Base-by-base conservation (phyloP, 2,888 invertebrate genomes). In the Eristalis arbustorum region DNA sequence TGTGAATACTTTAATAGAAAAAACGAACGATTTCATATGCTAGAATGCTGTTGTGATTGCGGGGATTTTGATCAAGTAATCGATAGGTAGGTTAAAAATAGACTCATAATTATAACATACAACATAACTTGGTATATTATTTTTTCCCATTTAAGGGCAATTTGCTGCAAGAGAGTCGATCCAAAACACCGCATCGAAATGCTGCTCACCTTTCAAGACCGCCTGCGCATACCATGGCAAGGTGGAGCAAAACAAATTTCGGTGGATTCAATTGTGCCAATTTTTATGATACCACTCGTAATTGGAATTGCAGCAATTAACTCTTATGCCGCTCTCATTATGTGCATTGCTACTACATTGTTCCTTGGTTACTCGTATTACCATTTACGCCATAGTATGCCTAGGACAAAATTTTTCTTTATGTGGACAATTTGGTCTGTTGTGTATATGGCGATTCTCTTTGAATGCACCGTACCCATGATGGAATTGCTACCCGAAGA, bases 341-440 rank as follows among this genome's bases (percentile, higher is more conserved):
- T 93, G 57, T 91, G 91, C 89, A 81, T 92, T 2, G 88, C 91
- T 4, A 84, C 90, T 22, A 88, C 90, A 31, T 87, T 90, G 31
- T 91, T 92, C 62, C 89, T 91, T 49, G 83, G 88, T 0, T 91
- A 92, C 88, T 90, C 90, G 0, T 88, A 91, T 78, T 89, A 90
- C 56, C 85, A 91, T 67, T 89, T 91, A 0, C 90, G 90, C 59
- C 89, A 90, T 0, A 90, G 88, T 11, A 94, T 89, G 2, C 89
- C 91, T 0, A 90, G 95, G 81, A 96, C 96, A 1, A 95, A 95
- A 90, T 97, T 97, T 91, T 97, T 97, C 91, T 94, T 95, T 84
- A 94, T 95, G 88, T 97, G 97, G 97, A 94, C 95, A 0, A 90
- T 96, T 59, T 95, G 95, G 62, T 96, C 97, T 11, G 94, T 95